Base-by-base conservation (phyloP, 2,113 vertebrate genomes). In the Mesocricetus auratus region DNA sequence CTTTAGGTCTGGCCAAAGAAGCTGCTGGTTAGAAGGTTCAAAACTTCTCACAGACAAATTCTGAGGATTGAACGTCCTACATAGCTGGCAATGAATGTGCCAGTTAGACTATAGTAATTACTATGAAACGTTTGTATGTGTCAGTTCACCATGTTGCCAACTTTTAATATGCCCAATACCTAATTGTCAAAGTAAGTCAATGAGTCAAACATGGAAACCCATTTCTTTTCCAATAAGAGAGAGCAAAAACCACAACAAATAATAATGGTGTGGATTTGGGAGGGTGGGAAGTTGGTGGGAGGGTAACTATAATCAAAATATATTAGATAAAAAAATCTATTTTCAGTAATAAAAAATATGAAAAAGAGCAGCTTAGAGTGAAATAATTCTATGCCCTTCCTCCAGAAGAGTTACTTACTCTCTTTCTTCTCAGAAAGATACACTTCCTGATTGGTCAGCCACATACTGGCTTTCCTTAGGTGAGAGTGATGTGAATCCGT, bases 401-500 rank as follows among this genome's bases (percentile, higher is more conserved):
- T 12, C 9, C 4, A 8, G 74, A 88, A 85, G 8, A 60, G 62
- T 21, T 93, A 29, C 56, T 58, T 50, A 24, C 4, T 12, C 0
- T 22, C 56, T 89, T 77, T 94, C 39, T 74, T 89, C 24, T 86
- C 50, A 92, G 53, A 78, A 87, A 92, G 9, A 45, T 79, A 56
- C 4, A 64, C 42, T 74, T 5, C 36, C 56, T 45, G 62, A 36
- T 39, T 88, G 60, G 79, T 88, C 16, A 50, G 24, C 17, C 33
- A 31, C 16, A 75, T 47, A 39, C 69, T 86, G 16, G 42, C 53
- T 87, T 87, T 92, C 12, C 56, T 10, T 13, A 58, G 93, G 93
- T 86, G 33, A 86, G 4, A 24, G 0, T 16, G 50, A 64, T 2
- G 53, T 81, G 64, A 88, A 60, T 83, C 15, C 22, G 24, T 75